These are phyloP conservation scores for Oriolus oriolus DNA, from an alignment of 2,113 vertebrate genomes.

Conservation along the genomic window DNA sequence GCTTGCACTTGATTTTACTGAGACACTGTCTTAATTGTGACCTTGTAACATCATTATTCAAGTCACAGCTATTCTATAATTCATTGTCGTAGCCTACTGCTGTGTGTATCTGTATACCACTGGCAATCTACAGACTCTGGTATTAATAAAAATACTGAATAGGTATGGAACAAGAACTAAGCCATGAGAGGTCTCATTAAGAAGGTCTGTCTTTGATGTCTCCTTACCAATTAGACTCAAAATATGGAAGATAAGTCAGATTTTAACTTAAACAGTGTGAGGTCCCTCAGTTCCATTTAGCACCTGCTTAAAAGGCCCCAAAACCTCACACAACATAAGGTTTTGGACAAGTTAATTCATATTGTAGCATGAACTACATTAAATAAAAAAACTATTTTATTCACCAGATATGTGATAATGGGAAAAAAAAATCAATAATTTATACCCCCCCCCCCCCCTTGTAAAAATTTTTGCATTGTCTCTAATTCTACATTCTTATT, in stretches of 20 bases:
- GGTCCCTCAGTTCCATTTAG: not conserved
- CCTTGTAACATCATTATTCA: not conserved
- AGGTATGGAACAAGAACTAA: not conserved
- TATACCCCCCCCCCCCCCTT: not conserved
- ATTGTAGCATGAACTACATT: no score
- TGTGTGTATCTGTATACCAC: not conserved
- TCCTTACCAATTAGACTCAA: not conserved
- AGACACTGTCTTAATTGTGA: not conserved
- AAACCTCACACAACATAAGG: not conserved
- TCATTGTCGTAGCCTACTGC: fast-evolving
- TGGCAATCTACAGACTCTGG: not conserved
- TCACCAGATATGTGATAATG: not conserved
- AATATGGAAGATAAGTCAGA: not conserved
- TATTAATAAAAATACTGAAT: not conserved
- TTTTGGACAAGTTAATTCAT: not conserved
- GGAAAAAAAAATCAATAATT: not conserved
- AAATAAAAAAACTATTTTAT: not conserved
- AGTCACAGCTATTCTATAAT: not conserved
- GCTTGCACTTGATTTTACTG: not conserved
- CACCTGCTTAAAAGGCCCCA: not conserved
- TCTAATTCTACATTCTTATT: not conserved
- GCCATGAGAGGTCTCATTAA: not conserved
- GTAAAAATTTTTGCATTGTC: not conserved
- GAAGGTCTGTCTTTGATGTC: not conserved
- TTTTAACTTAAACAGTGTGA: not conserved